Conservation (phyloP, 2,797 vertebrate genomes). For the Macropus fuliginosus region DNA sequence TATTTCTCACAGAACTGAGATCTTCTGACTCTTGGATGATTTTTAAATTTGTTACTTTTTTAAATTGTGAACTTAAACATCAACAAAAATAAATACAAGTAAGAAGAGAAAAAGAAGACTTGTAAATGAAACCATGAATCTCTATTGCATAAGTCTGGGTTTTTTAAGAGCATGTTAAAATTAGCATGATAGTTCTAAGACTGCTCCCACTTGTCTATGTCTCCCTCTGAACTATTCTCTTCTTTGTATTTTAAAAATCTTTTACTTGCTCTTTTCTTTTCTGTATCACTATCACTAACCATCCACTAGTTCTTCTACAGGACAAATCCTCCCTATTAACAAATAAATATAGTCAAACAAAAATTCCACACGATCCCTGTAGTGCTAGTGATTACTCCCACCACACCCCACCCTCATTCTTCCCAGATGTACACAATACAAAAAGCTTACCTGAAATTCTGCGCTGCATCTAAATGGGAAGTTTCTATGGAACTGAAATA, state of each 20-base stretch:
- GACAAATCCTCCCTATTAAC: not conserved
- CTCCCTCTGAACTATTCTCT: not conserved
- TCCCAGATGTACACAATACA: conserved; percentile 11
- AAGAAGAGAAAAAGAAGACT: not conserved
- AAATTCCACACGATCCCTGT: not conserved
- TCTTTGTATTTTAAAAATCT: not conserved
- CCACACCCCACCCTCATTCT: not conserved
- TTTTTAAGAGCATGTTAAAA: not conserved
- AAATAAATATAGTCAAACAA: not conserved
- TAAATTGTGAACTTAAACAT: not conserved
- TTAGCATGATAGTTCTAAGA: not conserved
- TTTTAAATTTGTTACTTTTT: not conserved
- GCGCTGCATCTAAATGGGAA: conserved; percentile 73
- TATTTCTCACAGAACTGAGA: not conserved
- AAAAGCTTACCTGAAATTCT: conserved; percentile 85
- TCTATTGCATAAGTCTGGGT: not conserved
- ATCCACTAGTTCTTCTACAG: not conserved
- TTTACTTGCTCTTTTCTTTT: not conserved
- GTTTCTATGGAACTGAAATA: conserved; percentile 82
- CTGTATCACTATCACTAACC: not conserved
- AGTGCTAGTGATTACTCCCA: not conserved
- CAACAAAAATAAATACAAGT: not conserved
- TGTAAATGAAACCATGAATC: not conserved
- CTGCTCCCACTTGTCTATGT: not conserved
- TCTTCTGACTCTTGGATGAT: not conserved